Base-by-base conservation (phyloP, 1,140 invertebrate genomes). In the Druon quercuslanigerum region DNA sequence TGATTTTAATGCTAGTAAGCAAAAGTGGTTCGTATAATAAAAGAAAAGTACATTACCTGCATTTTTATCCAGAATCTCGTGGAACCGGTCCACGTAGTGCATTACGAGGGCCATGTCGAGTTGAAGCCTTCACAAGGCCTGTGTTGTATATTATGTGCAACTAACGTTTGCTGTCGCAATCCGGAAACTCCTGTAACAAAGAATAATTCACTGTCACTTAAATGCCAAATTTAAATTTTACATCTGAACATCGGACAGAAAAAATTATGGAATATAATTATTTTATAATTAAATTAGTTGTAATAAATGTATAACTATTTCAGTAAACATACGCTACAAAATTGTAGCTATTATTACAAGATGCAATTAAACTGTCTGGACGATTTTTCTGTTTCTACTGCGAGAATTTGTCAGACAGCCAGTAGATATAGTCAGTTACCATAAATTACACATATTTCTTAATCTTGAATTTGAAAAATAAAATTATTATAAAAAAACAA, bases 21-120 rank as follows among this genome's bases (percentile, higher is more conserved):
- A 75, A 46, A 25, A 66, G 60, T 66, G 16, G 14, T n/a, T 60
- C 79, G 56, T 9, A 11, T 11, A 46, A 66, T 46, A 9, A 8
- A 16, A 33, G n/a, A 66, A 66, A 66, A 66, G 12, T 66, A 66
- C 60, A 16, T 92, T 89, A 94, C 93, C 93, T 86, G 93, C 92
- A 90, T 93, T 86, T 90, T 92, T 92, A 87, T 94, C 92, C 88
- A 94, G 89, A 83, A 93, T 93, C 87, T 92, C 92, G 88, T 93
- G 93, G 90, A 93, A 92, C 89, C 90, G 92, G 85, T 94, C 93
- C 87, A 94, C 92, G 83, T 93, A 94, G 82, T 93, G 92, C 92
- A 94, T 93, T 90, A 94, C 90, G 89, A 94, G 92, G 87, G 93
- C 93, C 93, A 94, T 94, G 86, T 87, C 88, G 82, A 78, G 78